phyloP scores from a whole-genome alignment of 2,113 vertebrate genomes.

The Addax nasomaculatus region DNA sequence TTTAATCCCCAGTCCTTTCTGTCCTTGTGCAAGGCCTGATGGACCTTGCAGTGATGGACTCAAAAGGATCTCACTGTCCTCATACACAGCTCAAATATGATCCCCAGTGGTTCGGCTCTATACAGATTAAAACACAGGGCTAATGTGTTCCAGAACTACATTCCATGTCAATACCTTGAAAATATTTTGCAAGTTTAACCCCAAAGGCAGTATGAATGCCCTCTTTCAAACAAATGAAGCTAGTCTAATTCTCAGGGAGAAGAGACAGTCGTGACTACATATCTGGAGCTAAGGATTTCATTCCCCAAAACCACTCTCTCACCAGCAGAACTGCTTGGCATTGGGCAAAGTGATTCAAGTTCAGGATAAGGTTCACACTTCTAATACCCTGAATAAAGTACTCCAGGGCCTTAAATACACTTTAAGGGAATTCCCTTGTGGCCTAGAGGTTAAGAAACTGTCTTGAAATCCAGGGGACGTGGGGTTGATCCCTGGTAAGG shows the following conservation, averaged over 20 bases:
- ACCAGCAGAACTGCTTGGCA: background rate
- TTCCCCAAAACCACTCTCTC: background rate
- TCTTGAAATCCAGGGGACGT: background rate
- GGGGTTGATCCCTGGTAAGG: background rate
- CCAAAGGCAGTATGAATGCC: background rate
- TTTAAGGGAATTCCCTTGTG: background rate
- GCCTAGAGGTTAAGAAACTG: background rate
- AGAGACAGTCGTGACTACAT: no score
- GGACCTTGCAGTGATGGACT: background rate
- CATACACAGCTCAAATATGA: background rate
- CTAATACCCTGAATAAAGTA: background rate
- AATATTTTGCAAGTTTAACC: background rate
- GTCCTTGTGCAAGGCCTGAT: background rate
- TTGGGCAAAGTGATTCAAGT: background rate
- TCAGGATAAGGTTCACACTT: background rate
- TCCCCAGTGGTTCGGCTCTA: background rate
- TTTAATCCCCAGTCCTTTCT: background rate
- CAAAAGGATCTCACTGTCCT: background rate
- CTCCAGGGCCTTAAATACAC: background rate
- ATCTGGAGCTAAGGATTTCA: background rate
- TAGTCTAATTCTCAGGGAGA: background rate
- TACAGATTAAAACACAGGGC: background rate
- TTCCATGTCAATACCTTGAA: background rate
- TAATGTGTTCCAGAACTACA: background rate
- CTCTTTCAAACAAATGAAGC: background rate